A percentile compares a stretch with the other conserved stretches of the same genome.
These are phyloP conservation scores for Sardinella longiceps DNA, from an alignment of 2,797 vertebrate genomes.

Conservation along the genomic window DNA sequence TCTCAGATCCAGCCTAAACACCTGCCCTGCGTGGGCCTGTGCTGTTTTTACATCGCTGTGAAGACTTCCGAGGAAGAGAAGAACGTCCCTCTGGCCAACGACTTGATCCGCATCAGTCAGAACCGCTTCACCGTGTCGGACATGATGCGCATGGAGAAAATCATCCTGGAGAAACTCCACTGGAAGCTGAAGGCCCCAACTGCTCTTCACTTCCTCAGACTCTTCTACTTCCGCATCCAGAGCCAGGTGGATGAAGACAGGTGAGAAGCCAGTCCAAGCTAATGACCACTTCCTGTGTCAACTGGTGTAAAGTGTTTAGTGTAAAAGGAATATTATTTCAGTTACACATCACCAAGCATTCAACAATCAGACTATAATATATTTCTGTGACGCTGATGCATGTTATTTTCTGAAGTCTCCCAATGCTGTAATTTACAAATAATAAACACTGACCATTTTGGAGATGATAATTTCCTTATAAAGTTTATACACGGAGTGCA, in stretches of 20 bases:
- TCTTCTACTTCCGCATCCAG: constrained; percentile 82
- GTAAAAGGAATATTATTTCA: not conserved
- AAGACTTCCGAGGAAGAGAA: constrained; percentile 90
- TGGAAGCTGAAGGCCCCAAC: constrained; percentile 93
- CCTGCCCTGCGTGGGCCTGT: constrained; percentile 91
- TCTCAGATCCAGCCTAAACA: constrained; percentile 93
- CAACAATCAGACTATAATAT: not conserved
- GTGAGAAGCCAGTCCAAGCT: constrained; percentile 65
- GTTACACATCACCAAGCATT: not conserved
- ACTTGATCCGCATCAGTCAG: constrained; percentile 94
- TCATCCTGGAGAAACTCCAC: constrained; percentile 89
- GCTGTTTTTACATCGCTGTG: constrained; percentile 93
- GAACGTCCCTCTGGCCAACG: constrained; percentile 88
- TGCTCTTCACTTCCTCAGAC: constrained; percentile 86
- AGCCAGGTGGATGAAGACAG: constrained; percentile 82
- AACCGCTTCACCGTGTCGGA: constrained; percentile 93
- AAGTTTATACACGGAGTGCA: too few species aligned
- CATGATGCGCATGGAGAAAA: constrained; percentile 98
- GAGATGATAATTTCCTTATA: too few species aligned
- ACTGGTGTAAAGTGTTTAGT: not conserved
- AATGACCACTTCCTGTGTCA: not conserved
- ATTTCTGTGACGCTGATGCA: not conserved
- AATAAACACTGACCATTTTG: too few species aligned
- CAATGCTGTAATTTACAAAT: too few species aligned
- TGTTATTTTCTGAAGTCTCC: too few species aligned